phyloP scores from a whole-genome alignment of 2,113 vertebrate species.

The Mesembrinibis cayennensis region DNA sequence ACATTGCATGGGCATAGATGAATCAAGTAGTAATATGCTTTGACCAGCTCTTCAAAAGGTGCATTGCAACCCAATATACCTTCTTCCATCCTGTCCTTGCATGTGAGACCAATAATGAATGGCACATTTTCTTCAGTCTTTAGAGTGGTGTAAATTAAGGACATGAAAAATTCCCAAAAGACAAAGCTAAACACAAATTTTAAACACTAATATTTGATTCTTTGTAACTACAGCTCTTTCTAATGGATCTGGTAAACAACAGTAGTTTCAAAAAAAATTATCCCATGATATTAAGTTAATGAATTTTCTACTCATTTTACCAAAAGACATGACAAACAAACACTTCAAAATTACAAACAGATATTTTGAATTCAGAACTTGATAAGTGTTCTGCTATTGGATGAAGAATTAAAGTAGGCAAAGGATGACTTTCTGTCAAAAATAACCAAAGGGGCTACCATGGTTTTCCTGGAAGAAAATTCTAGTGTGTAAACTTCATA shows the following conservation, averaged over 20 bases:
- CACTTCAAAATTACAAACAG: not conserved
- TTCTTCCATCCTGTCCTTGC: not conserved
- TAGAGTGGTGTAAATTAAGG: not conserved
- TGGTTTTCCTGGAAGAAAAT: not conserved
- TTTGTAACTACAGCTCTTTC: not conserved
- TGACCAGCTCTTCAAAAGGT: not conserved
- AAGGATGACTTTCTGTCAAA: not conserved
- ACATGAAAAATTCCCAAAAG: not conserved
- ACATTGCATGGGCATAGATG: not conserved
- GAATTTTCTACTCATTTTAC: not conserved
- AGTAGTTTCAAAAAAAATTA: not conserved
- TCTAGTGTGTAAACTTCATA: not conserved
- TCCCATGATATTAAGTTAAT: not conserved
- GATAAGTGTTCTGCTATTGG: accelerated
- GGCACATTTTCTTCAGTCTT: not conserved
- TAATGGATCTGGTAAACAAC: not conserved
- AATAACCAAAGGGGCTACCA: not conserved
- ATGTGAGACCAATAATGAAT: not conserved
- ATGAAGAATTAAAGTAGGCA: not conserved
- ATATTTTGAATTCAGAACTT: not conserved
- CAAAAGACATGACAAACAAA: not conserved
- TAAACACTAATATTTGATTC: not conserved
- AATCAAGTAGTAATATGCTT: not conserved
- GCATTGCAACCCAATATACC: not conserved
- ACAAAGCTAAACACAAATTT: not conserved